Evolutionary conservation across 2,797 vertebrate species (phyloP), one percentile per base, ranked within the genome.

Genomic region (Brachyrhaphis roseni): DNA sequence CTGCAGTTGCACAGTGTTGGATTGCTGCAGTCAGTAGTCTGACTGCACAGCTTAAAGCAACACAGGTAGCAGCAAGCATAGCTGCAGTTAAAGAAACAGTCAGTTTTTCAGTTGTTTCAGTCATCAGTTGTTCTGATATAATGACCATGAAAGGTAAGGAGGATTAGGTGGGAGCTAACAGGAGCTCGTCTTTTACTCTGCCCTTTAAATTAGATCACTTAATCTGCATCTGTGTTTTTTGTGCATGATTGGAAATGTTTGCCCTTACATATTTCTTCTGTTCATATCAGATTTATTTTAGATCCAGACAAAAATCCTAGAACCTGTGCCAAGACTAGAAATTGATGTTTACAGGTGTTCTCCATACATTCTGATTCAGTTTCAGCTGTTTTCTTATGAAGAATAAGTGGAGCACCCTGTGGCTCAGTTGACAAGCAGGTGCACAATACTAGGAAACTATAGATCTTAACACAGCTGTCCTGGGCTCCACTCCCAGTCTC

Each of bases 31-130:
- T 76, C 47, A 80, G 68, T 72, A 76, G 36, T 73, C 82, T 41
- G 57, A 68, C 77, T 75, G 76, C 53, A 43, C 31, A 39, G 68
- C 59, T 49, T 80, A 45, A 80, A 78, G 62, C 82, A 46, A 64
- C 55, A 20, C 66, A 57, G 72, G 55, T 53, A 34, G 79, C 77
- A 51, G 72, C 76, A 66, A 82, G 59, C 49, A 51, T 36, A 6
- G 72, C 51, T 41, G 78, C 2, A 41, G 74, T 78, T 51, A 47
- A 88, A 53, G 34, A 53, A 23, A 55, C 59, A 76, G 75, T 34
- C 59, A 64, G 31, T 64, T 36, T 10, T 36, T 64, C 62, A 62
- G 28, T 6, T 59, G 13, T 62, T 31, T 59, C 8, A 34, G 59
- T 64, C 16, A 62, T 18, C 28, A 62, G 57, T 31, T 34, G 34